Base-by-base conservation (phyloP, 2,888 invertebrate genomes). In the Thysanoteuthis rhombus region DNA sequence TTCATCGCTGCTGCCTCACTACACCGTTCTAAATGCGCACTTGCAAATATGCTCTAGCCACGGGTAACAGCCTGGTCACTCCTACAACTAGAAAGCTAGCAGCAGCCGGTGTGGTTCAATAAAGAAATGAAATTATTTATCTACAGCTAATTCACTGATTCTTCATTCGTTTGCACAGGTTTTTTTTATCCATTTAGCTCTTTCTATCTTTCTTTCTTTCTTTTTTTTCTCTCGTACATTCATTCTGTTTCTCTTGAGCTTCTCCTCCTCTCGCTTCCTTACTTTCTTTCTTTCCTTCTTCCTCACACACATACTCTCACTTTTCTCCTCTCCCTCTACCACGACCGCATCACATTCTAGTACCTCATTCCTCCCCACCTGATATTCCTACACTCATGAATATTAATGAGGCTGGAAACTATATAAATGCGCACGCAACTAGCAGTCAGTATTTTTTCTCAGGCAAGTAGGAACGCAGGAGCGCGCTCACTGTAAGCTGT, bases 321-420 rank as follows among this genome's bases (percentile, higher is more conserved):
- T 89, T 89, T 16, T 25, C 36, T 90, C 16, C n/a, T 52, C 52
- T 25, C 2, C 28, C 25, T 52, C 52, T 25, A 52, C 52, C 22
- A 22, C 52, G 52, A 52, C 52, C 52, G 28, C 52, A 52, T 52
- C 52, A 52, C 90, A 39, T 28, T 90, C 90, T 38, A 28, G 90
- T 90, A 36, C 38, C 39, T 1, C 6, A 25, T 22, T 40, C 1
- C 19, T 90, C 90, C 32, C 28, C n/a, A 39, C 38, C 40, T 90
- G 38, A 32, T 92, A 92, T 92, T 92, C 92, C 47, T 92, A 47
- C 92, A 47, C 92, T 36, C 36, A 92, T 92, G 92, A 92, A 92
- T 92, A 92, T 92, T 92, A 92, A 92, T 92, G 92, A 92, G 92
- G 8, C 39, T 40, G 4, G 40, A 90, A 28, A 90, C 90, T 90